phyloP scores from a whole-genome alignment of 2,888 invertebrate genomes.

The Melolontha melolontha region DNA sequence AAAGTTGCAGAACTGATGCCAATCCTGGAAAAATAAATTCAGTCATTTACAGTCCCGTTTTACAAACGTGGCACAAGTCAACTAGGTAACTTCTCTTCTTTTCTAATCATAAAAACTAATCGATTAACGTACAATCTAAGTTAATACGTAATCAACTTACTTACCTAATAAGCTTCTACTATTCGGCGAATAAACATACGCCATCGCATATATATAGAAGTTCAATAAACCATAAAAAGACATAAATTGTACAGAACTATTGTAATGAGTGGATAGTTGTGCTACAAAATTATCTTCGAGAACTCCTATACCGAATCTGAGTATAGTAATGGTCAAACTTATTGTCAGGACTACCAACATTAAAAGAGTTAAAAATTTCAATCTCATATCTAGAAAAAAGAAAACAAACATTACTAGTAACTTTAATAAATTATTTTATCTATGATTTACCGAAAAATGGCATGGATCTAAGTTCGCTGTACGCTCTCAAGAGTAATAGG shows the following conservation, averaged over 20 bases:
- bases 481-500: conserved; percentile 87
- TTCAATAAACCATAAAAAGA: conserved; percentile 93
- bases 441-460: conserved; percentile 91
- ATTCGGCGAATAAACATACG: conserved; percentile 93
- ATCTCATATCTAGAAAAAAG: conserved; percentile 81
- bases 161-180: conserved; percentile 85
- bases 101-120: too few relatives aligned
- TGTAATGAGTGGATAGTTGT: conserved; percentile 86
- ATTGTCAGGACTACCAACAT: conserved; percentile 85
- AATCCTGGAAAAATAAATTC: too few relatives aligned
- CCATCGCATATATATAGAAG: conserved; percentile 93
- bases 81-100: too few relatives aligned
- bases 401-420: neutral
- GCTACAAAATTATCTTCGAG: conserved; percentile 96
- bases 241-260: conserved; percentile 95
- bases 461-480: conserved; percentile 95
- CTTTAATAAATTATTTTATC: conserved; percentile 43
- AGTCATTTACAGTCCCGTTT: too few relatives aligned
- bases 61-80: too few relatives aligned
- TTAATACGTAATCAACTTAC: conserved; percentile 48
- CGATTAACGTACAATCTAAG: too few relatives aligned
- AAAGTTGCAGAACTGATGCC: too few relatives aligned
- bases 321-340: conserved; percentile 79
- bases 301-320: conserved; percentile 89
- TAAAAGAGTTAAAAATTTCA: conserved; percentile 89